Conservation (phyloP, 2,113 vertebrate species). For the Eudyptes chrysolophus region DNA sequence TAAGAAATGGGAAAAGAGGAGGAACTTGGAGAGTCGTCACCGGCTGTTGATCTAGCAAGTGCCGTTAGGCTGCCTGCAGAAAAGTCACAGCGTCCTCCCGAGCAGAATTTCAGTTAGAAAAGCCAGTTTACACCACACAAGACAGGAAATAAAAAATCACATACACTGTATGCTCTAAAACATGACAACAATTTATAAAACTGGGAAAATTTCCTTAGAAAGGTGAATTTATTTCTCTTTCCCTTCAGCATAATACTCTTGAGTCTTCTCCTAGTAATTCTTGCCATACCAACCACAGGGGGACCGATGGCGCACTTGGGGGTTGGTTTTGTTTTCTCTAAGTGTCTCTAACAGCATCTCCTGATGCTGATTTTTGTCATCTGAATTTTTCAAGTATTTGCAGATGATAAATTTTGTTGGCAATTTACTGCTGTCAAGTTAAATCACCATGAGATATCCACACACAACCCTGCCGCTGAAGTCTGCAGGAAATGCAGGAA, state of each 20-base stretch:
- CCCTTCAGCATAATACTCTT: fast-evolving
- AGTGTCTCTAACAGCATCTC: not conserved
- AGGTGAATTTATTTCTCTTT: not conserved
- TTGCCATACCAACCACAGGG: fast-evolving
- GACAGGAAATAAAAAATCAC: not conserved
- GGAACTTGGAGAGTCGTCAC: not conserved
- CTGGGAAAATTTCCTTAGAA: not conserved
- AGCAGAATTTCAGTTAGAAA: not conserved
- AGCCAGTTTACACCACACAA: not conserved
- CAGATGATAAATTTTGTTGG: not conserved
- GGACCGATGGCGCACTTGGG: fast-evolving
- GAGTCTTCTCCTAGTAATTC: not conserved
- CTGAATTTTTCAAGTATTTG: not conserved
- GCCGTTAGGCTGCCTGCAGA: not conserved
- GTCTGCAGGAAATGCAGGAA: not conserved
- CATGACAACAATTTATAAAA: not conserved
- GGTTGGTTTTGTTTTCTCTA: not conserved
- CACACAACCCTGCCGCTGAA: not conserved
- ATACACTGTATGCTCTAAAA: fast-evolving
- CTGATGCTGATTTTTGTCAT: not conserved
- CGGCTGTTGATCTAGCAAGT: not conserved
- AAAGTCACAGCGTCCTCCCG: not conserved
- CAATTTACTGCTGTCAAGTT: not conserved
- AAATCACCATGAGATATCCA: fast-evolving
- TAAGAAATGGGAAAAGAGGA: not conserved